phyloP scores from a whole-genome alignment of 2,113 vertebrate species.

The Petrocephalus zakoni region DNA sequence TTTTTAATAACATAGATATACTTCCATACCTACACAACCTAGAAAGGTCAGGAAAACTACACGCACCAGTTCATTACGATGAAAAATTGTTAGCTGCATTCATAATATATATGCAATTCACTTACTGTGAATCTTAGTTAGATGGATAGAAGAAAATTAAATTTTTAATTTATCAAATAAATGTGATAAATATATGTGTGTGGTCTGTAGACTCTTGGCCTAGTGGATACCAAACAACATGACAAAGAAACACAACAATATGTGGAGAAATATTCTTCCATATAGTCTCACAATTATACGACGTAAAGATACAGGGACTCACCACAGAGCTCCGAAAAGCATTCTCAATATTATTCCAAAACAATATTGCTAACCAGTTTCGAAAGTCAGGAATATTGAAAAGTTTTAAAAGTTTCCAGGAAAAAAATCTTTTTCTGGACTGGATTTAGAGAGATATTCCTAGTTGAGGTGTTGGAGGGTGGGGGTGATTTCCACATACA shows the following conservation, averaged over 20 bases:
- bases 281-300: not conserved
- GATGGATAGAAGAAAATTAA: not conserved
- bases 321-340: not conserved
- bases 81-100: not conserved
- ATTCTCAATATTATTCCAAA: not conserved
- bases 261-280: not conserved
- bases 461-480: not conserved
- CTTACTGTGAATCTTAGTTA: not conserved
- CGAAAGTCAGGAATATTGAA: not conserved
- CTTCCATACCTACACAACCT: not conserved
- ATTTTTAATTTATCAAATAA: not conserved
- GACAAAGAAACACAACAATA: not conserved
- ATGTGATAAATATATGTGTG: not conserved
- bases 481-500: not conserved
- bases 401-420: not conserved
- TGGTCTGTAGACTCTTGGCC: not conserved
- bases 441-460: not conserved
- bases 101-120: not conserved
- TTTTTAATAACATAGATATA: not conserved
- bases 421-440: not conserved
- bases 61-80: not conserved
- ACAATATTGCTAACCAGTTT: not conserved
- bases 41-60: not conserved
- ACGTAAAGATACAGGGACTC: not conserved
- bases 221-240: not conserved